Percentiles rank a stretch among this genome's conserved stretches.
These are phyloP conservation scores for Leucophenga varia DNA, from an alignment of 1,140 invertebrate species.

Conservation along the genomic window DNA sequence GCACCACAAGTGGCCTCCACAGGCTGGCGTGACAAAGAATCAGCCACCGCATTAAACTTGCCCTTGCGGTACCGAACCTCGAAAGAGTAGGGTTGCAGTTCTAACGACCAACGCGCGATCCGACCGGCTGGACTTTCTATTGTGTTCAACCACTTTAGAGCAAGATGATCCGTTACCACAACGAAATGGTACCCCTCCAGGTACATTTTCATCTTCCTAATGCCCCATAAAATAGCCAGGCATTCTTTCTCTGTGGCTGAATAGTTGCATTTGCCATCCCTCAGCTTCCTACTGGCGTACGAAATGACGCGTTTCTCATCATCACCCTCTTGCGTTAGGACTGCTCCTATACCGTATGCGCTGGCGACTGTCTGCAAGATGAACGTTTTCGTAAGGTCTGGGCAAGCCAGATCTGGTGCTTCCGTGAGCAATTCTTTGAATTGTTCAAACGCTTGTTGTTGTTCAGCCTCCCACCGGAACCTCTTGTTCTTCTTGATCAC, in stretches of 20 bases:
- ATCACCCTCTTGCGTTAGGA: too few relatives aligned
- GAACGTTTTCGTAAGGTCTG: too few relatives aligned
- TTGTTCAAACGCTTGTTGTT: constrained; percentile 49
- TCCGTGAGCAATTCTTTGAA: constrained; percentile 56
- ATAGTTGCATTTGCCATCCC: too few relatives aligned
- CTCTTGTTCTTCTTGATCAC: constrained; percentile 22
- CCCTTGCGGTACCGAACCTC: constrained; percentile 27
- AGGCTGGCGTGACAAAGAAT: constrained; percentile 25
- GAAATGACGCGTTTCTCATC: too few relatives aligned
- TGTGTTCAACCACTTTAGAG: constrained; percentile 47
- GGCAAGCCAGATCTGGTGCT: constrained; percentile 8
- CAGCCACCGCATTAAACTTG: constrained; percentile 27
- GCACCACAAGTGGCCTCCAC: not conserved
- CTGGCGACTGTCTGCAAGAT: too few relatives aligned
- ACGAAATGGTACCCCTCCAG: constrained; percentile 10
- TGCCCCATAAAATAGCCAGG: too few relatives aligned
- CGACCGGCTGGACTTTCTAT: constrained; percentile 35
- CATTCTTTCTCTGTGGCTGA: too few relatives aligned
- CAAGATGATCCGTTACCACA: constrained; percentile 16
- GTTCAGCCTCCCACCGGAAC: constrained; percentile 6
- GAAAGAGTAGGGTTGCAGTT: constrained; percentile 26
- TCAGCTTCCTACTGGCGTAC: too few relatives aligned
- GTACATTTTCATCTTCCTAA: too few relatives aligned
- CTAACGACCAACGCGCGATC: constrained; percentile 18
- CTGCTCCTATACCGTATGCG: too few relatives aligned